Evolutionary conservation across 2,888 invertebrate genomes (phyloP), one percentile per base, ranked within the genome.

Genomic region (Platypus cylindrus): DNA sequence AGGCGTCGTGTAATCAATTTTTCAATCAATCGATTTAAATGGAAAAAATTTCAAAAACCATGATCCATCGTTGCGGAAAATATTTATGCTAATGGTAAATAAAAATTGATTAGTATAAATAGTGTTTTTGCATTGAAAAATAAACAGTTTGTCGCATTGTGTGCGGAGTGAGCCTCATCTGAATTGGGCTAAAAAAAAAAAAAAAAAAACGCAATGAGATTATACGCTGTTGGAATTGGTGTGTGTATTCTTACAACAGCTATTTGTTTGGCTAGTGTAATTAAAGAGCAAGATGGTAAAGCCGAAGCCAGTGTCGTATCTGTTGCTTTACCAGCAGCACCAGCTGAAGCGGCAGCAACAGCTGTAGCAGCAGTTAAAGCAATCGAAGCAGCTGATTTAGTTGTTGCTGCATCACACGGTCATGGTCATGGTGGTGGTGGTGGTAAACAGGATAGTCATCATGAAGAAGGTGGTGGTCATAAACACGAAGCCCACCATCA

Each of bases 401-500:
- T 32, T 4, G 36, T 43, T 17, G 44, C 48, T 5, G 46, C 40
- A 20, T 32, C 41, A 16, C 37, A 37, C 22, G 48, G 62, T 64
- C 44, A 61, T 60, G 8, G 60, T 64, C n/a, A 70, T 69, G 3
- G 69, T 45, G 11, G 48, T 47, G 17, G 23, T 1, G 44, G 45
- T 24, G 47, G 51, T 27, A 27, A 32, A 3, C 45, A 84, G 58
- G 38, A 41, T 3, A 38, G 37, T 16, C 67, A 70, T 47, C 70
- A 72, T 48, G 75, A 75, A 53, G 65, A 67, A 34, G 78, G 76
- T 12, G 78, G 77, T n/a, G 80, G 81, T 1, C 69, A 75, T 46
- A 71, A 75, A 37, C 74, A 78, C 50, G 75, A 77, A 46, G 68
- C 68, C 2, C 70, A 77, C 37, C 77, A 79, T 49, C 75, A 78